These are phyloP conservation scores for Hipparchia sbordonii DNA, from an alignment of 2,888 invertebrate species.

Conservation along the genomic window DNA sequence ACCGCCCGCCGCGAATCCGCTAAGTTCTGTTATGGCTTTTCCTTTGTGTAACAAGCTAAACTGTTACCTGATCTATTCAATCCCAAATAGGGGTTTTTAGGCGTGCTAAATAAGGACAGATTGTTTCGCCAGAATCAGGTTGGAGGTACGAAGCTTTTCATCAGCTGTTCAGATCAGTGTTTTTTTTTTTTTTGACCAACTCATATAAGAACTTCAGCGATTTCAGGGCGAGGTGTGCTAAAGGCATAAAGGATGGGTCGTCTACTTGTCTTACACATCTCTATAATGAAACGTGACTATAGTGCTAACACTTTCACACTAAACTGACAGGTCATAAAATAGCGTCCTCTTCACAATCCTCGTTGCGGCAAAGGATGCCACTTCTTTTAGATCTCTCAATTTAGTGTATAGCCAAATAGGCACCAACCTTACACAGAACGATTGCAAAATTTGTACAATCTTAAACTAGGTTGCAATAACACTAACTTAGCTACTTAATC, in stretches of 20 bases:
- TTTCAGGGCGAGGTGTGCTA: too few species aligned
- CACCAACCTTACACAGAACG: conserved; percentile 23
- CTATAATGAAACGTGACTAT: conserved; percentile 32
- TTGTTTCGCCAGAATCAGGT: too few species aligned
- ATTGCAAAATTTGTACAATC: conserved; percentile 46
- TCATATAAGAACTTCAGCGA: too few species aligned
- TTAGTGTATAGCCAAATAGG: background rate
- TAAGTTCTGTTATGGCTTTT: too few species aligned
- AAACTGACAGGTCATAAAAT: background rate
- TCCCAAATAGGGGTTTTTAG: too few species aligned
- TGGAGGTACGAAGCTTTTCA: too few species aligned
- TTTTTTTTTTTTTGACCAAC: too few species aligned
- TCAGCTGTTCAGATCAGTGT: too few species aligned
- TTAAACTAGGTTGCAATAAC: conserved; percentile 41
- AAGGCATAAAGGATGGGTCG: conserved; percentile 23
- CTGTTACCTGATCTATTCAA: too few species aligned
- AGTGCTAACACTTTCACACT: background rate
- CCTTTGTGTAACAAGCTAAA: too few species aligned
- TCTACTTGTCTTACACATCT: conserved; percentile 22
- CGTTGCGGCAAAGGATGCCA: background rate
- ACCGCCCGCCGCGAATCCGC: too few species aligned
- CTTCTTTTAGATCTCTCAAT: background rate
- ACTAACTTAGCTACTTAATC: conserved; percentile 58
- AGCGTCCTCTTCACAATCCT: background rate
- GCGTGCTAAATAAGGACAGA: too few species aligned